Conservation (phyloP, 2,113 vertebrate genomes). For the Psophia crepitans region DNA sequence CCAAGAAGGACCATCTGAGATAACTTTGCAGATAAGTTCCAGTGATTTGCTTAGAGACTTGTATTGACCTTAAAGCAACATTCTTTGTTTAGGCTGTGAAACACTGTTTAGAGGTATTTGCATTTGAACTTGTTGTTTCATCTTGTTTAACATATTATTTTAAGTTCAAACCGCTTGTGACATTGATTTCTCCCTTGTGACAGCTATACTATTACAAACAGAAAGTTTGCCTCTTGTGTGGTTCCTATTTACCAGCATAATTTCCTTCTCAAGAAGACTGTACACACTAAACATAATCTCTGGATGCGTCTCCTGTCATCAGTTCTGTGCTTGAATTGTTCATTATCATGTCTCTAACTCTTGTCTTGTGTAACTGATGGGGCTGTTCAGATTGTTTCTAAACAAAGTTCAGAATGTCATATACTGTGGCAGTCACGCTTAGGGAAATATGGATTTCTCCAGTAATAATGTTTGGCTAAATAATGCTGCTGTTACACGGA, state of each 20-base stretch:
- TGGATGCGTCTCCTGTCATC: conserved; percentile 3
- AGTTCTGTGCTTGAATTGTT: background rate
- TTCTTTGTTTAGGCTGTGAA: background rate
- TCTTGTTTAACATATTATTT: background rate
- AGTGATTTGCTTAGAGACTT: background rate
- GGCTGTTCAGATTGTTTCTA: background rate
- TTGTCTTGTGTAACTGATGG: background rate
- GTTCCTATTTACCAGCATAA: background rate
- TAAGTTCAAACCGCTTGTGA: background rate
- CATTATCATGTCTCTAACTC: background rate
- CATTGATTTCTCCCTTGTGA: background rate
- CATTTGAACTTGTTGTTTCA: background rate
- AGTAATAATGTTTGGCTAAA: background rate
- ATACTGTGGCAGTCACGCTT: background rate
- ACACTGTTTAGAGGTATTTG: background rate
- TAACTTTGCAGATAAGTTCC: background rate
- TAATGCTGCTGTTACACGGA: background rate
- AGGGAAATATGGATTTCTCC: background rate
- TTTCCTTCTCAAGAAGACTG: background rate
- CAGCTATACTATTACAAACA: background rate
- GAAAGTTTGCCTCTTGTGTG: background rate
- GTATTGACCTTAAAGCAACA: background rate
- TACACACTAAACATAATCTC: background rate
- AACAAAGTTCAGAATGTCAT: background rate
- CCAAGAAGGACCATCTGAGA: background rate